Base-by-base conservation (phyloP, 2,113 vertebrate genomes). In the Charina bottae region DNA sequence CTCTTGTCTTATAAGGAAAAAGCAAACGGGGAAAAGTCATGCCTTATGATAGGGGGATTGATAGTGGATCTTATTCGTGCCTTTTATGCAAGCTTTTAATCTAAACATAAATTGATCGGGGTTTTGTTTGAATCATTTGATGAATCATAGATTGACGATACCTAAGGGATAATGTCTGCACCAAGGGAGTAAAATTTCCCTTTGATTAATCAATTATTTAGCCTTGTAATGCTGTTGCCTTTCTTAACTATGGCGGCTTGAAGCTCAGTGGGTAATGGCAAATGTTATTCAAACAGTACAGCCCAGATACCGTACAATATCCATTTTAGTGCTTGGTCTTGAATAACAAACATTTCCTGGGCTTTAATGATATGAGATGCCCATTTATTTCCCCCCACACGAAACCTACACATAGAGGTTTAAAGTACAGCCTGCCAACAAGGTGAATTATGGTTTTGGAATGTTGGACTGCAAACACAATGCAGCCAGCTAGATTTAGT, bases 351-450 rank as follows among this genome's bases (percentile, higher is more conserved):
- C 23, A 78, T 55, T 58, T 90, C 6, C 87, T 91, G 95, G 95
- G 87, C 4, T 94, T 95, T 68, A 88, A 87, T 86, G 15, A 72
- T 93, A 90, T 90, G 28, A 93, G 58, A 94, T 93, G 54, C 85
- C 49, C 90, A 92, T 96, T 96, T 93, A 94, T 91, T 78, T 90
- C 95, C 72, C 87, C 94, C 93, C 88, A 94, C 58, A 59, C 37
- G 84, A 93, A 95, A 42, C 19, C 68, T 90, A 92, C 91, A 91
- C 26, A 87, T 92, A 53, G 88, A 62, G 60, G 90, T 96, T 96
- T 91, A 96, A 96, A 95, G 89, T 72, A 58, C 92, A 94, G 26
- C 59, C 91, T 96, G 92, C 89, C 93, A 96, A 89, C 17, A 90
- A 7, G 89, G 86, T 93, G 91, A 59, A 87, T 72, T 54, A 60